Base-by-base conservation (phyloP, 2,797 vertebrate genomes). In the Rhodeus uyekii region DNA sequence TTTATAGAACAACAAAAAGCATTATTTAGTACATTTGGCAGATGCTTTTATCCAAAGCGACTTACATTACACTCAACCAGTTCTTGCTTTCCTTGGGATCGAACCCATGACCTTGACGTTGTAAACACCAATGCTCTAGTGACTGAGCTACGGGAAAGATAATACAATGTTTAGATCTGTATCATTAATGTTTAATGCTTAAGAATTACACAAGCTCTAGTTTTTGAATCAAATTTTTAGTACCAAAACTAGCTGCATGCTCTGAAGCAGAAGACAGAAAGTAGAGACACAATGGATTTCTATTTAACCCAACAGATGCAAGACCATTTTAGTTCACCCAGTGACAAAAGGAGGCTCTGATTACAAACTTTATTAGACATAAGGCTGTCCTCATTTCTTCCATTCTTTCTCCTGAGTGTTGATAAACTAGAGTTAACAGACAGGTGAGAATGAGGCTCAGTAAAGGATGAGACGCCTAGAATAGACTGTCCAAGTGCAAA, bases 381-480 rank as follows among this genome's bases (percentile, higher is more conserved):
- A 76, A 72, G 55, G 80, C 29, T 81, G 46, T 53, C 36, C 58
- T 36, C 29, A 63, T 82, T 85, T 82, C 81, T 86, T 84, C 58
- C 44, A 71, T 64, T 63, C 44, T 60, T 82, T 27, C 46, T 81
- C 12, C 9, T 65, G 68, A 32, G 58, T 79, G 65, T 34, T 55
- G 44, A 82, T 76, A 61, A 69, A 63, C 48, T 24, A 71, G 29
- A 39, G 69, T 77, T 48, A 73, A 36, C 24, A 81, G 80, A 87
- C 88, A 89, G 88, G 84, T 87, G 86, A 79, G 84, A 87, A 88
- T 86, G 83, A 61, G 27, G 50, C 67, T 72, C 42, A 72, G 73
- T 48, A 76, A 83, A 78, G 77, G 73, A 83, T 76, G 50, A 79
- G 71, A 64, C 61, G 75, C 68, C 73, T 64, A 87, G 80, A 87